phyloP scores from a whole-genome alignment of 2,113 vertebrate species.

The Acinonyx jubatus region DNA sequence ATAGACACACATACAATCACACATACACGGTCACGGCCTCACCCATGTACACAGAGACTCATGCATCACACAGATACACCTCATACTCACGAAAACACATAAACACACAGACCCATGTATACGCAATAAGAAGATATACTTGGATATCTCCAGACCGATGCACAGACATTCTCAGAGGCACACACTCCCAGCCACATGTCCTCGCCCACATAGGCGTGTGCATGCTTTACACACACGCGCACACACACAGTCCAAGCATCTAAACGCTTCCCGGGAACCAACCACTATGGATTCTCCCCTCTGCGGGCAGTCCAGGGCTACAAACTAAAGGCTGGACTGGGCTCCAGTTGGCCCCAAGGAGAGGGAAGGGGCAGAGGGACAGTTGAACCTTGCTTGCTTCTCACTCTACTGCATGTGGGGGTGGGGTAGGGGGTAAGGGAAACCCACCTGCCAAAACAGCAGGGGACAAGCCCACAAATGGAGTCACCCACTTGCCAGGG shows the following conservation, averaged over 20 bases:
- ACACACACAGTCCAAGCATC: background rate
- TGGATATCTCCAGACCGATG: background rate
- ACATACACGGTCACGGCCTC: no score
- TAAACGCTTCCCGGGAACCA: background rate
- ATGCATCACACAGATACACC: background rate
- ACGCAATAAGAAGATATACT: background rate
- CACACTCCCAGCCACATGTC: background rate
- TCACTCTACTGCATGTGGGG: no score
- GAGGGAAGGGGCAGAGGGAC: no score
- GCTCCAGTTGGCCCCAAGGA: no score
- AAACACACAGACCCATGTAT: background rate
- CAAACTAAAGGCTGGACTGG: no score
- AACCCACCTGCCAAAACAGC: no score
- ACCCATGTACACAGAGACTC: background rate
- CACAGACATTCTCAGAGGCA: background rate
- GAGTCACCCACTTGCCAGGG: no score
- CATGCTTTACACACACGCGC: background rate
- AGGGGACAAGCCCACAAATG: no score
- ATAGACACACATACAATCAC: no score
- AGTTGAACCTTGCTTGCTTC: no score
- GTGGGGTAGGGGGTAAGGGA: background rate
- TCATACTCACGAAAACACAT: background rate
- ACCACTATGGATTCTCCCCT: no score
- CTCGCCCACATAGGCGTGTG: background rate
- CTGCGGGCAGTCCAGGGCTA: no score